Conservation (phyloP, 2,888 invertebrate genomes). For the Pristionchus fissidentatus region DNA sequence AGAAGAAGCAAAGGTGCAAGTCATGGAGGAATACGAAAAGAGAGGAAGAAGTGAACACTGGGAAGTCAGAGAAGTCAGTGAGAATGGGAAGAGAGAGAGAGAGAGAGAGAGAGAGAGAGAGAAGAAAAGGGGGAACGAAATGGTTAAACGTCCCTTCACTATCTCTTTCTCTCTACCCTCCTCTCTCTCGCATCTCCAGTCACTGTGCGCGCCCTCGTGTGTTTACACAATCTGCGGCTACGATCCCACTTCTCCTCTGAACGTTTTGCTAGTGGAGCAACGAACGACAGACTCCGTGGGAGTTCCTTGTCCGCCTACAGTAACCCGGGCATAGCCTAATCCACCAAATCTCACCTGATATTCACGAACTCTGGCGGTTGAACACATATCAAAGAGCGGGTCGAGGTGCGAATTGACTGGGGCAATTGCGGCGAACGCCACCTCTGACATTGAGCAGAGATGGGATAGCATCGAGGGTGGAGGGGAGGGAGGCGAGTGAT, state of each 20-base stretch:
- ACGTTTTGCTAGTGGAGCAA: neutral
- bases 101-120: neutral
- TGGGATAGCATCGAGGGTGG: conserved; percentile 33
- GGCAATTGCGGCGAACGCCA: neutral
- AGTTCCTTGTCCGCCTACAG: too few relatives aligned
- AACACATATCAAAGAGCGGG: conserved; percentile 31
- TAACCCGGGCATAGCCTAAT: too few relatives aligned
- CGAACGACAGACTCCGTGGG: too few relatives aligned
- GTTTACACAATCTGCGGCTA: conserved; percentile 29
- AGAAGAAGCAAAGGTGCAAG: conserved; percentile 2
- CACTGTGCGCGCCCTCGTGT: conserved; percentile 5
- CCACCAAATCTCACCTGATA: too few relatives aligned
- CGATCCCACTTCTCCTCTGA: conserved; percentile 1
- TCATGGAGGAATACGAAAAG: neutral
- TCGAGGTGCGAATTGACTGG: conserved; percentile 41
- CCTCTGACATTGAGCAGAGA: conserved; percentile 1
- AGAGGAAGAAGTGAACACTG: too few relatives aligned
- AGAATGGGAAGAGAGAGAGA: too few relatives aligned
- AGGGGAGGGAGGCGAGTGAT: neutral
- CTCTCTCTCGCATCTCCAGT: conserved; percentile 27
- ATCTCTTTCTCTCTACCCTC: neutral
- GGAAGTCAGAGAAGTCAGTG: too few relatives aligned
- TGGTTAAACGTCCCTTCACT: neutral
- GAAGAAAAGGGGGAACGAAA: neutral
- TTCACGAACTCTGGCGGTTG: neutral